phyloP scores from a whole-genome alignment of 1,140 invertebrate species.

The Adoxophyes honmai region DNA sequence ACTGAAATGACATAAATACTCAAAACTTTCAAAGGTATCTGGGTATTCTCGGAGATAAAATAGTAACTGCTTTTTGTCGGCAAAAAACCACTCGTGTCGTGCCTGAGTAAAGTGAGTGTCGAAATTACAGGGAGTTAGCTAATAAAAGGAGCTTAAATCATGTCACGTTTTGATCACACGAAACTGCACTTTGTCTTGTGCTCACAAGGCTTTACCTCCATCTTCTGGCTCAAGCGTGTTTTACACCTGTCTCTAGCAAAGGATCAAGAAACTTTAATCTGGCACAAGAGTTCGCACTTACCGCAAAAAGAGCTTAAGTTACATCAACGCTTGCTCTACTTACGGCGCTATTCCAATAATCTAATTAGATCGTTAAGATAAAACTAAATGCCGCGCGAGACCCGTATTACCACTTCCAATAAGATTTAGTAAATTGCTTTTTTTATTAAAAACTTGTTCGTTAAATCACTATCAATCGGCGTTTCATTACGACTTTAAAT shows the following conservation, averaged over 20 bases:
- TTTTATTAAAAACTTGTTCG: constrained; percentile 4
- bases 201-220: constrained; percentile 30
- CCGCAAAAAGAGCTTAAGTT: constrained; percentile 41
- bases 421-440: constrained; percentile 10
- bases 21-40: too few relatives aligned
- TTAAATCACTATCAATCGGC: constrained; percentile 2
- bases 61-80: constrained; percentile 39
- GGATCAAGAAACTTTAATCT: constrained; percentile 63
- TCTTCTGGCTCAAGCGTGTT: constrained; percentile 24
- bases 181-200: constrained; percentile 35
- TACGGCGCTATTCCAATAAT: constrained; percentile 47
- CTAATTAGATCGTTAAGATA: constrained; percentile 63
- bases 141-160: constrained; percentile 52
- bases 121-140: constrained; percentile 46
- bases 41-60: constrained; percentile 23
- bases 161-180: constrained; percentile 21
- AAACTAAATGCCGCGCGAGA: constrained; percentile 57
- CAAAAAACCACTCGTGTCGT: constrained; percentile 27
- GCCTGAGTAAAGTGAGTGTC: constrained; percentile 37
- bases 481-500: not conserved
- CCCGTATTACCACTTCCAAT: constrained; percentile 44
- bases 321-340: constrained; percentile 35
- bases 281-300: constrained; percentile 27
- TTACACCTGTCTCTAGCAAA: constrained; percentile 54
- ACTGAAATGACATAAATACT: too few relatives aligned